Percentiles rank a stretch among this genome's conserved stretches.
These are phyloP conservation scores for Ochropleura plecta DNA, from an alignment of 2,888 invertebrate species.

Conservation along the genomic window DNA sequence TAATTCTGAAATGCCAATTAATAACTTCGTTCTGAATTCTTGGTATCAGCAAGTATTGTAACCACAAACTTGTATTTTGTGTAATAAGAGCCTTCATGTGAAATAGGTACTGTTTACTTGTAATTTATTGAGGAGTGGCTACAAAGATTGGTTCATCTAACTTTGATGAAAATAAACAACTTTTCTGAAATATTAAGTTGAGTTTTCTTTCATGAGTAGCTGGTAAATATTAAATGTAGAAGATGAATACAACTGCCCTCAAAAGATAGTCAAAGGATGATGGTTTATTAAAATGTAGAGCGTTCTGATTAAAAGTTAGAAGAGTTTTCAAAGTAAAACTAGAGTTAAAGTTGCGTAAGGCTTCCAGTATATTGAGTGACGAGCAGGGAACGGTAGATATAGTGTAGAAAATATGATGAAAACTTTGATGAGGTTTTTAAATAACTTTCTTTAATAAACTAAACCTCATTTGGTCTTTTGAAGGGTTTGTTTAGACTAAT, in stretches of 20 bases:
- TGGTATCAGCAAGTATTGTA: neutral
- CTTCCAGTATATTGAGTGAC: neutral
- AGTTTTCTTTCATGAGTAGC: conserved; percentile 5
- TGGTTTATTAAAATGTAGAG: conserved; percentile 35
- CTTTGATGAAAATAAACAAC: neutral
- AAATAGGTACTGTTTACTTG: neutral
- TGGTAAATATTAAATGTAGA: conserved; percentile 29
- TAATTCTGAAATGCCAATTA: conserved; percentile 13
- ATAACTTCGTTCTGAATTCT: conserved; percentile 16
- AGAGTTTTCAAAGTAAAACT: conserved; percentile 22
- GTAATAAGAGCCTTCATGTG: neutral
- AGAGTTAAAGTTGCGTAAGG: neutral
- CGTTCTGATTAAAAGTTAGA: conserved; percentile 27
- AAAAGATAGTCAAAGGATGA: conserved; percentile 35
- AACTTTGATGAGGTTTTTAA: conserved; percentile 11
- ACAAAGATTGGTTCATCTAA: neutral
- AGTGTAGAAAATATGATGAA: neutral
- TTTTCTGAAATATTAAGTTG: neutral
- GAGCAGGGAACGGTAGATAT: neutral
- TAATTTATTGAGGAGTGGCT: neutral
- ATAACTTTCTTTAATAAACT: neutral
- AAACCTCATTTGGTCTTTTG: neutral
- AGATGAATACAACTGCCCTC: conserved; percentile 5
- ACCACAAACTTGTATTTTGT: conserved; percentile 4
- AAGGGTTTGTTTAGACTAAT: neutral